Evolutionary conservation across 2,888 invertebrate species (phyloP), one percentile per base, ranked within the genome.

Genomic region (Stenodera caucasica): DNA sequence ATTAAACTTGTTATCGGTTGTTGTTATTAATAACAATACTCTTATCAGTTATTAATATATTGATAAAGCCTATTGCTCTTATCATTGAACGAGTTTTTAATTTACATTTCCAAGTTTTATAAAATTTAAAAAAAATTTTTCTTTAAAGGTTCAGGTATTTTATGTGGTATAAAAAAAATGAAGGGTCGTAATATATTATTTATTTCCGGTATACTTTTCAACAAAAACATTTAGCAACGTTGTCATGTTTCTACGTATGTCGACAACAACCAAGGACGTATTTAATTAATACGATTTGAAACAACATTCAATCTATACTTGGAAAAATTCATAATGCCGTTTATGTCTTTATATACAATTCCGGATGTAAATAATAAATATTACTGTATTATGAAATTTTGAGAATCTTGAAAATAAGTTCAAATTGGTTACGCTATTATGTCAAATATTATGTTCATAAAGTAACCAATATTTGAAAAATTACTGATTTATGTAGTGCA

Each of bases 201-300:
- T 40, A 40, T 45, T 18, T 45, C 21, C 45, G 18, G 21, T 45
- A 12, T 21, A 45, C 18, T 21, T 21, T 45, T 21, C 9, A 45
- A 45, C 45, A 45, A 45, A 45, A 45, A 18, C 45, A 8, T 40
- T 40, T 40, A 45, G 45, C 21, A 37, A 37, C 37, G 37, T 37
- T 45, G 45, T 45, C 45, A 45, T 45, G 21, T 45, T 45, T 40
- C 18, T 45, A 37, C 11, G 18, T 11, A 21, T 45, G 21, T 45
- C 21, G 21, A 45, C 45, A 21, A 18, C 11, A 45, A 3, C 21
- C 45, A 45, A 45, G 45, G 45, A 45, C 45, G 45, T 45, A 45
- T 9, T 45, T 45, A 45, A 45, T 45, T 45, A 45, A 45, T 45
- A 45, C 45, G 45, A 45, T 45, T 45, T 40, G 18, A 45, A 45